These are phyloP conservation scores for Lepilemur septentrionalis DNA, from an alignment of 2,797 vertebrate genomes.

Conservation along the genomic window DNA sequence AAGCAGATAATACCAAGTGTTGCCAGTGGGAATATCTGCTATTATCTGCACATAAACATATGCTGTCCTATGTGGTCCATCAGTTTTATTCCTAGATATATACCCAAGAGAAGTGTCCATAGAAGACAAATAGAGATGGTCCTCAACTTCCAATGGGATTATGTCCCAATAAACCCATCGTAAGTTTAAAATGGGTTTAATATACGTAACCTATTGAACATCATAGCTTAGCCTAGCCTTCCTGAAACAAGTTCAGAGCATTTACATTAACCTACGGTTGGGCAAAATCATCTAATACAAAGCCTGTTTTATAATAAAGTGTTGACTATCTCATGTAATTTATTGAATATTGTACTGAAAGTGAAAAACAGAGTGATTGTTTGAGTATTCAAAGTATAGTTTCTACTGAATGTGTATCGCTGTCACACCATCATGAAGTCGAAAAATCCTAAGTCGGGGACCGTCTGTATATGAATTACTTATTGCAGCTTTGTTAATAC, in stretches of 20 bases:
- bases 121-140: neutral
- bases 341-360: neutral
- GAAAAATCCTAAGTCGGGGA: neutral
- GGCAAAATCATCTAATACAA: neutral
- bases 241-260: neutral
- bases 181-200: neutral
- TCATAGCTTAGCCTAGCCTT: neutral
- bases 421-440: neutral
- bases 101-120: neutral
- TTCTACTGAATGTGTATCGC: neutral
- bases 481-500: neutral
- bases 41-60: neutral
- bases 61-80: neutral
- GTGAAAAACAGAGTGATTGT: neutral
- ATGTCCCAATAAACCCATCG: neutral
- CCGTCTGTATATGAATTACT: neutral
- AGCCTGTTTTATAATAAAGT: neutral
- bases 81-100: neutral
- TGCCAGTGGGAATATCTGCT: neutral
- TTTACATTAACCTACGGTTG: neutral
- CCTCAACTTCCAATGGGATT: neutral
- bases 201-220: neutral
- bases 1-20: neutral
- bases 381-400: neutral
- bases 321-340: neutral